Percentiles rank a stretch among this genome's conserved stretches.
These are phyloP conservation scores for Rhinolophus sinicus DNA, from an alignment of 2,113 vertebrate species.

Conservation along the genomic window DNA sequence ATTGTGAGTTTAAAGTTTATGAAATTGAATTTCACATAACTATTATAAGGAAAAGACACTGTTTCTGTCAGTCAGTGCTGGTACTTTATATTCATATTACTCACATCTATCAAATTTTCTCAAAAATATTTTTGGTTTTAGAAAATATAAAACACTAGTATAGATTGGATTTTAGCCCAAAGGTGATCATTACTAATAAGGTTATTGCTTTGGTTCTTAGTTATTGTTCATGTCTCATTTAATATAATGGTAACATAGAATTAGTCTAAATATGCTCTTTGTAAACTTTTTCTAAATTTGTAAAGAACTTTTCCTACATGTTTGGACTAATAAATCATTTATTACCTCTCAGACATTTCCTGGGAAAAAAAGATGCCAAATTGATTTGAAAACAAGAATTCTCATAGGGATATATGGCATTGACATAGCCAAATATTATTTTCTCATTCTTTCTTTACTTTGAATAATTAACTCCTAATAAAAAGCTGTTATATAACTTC, in stretches of 20 bases:
- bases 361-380: neutral
- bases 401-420: neutral
- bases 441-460: neutral
- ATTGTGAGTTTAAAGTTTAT: neutral
- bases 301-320: neutral
- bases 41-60: neutral
- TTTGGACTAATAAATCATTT: neutral
- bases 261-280: neutral
- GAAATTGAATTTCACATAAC: neutral
- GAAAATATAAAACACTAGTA: neutral
- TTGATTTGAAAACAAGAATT: conserved; percentile 14
- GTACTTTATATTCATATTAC: neutral
- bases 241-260: neutral
- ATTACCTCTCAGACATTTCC: neutral
- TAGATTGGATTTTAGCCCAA: neutral
- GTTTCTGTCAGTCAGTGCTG: neutral
- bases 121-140: neutral
- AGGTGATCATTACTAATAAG: neutral
- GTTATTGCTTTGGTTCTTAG: neutral
- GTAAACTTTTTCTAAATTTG: neutral
- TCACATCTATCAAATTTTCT: neutral
- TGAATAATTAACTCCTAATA: neutral
- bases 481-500: neutral
- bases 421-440: neutral
- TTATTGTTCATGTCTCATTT: neutral